Evolutionary conservation across 1,140 invertebrate genomes (phyloP), one percentile per base, ranked within the genome.

Genomic region (Chymomyza costata): DNA sequence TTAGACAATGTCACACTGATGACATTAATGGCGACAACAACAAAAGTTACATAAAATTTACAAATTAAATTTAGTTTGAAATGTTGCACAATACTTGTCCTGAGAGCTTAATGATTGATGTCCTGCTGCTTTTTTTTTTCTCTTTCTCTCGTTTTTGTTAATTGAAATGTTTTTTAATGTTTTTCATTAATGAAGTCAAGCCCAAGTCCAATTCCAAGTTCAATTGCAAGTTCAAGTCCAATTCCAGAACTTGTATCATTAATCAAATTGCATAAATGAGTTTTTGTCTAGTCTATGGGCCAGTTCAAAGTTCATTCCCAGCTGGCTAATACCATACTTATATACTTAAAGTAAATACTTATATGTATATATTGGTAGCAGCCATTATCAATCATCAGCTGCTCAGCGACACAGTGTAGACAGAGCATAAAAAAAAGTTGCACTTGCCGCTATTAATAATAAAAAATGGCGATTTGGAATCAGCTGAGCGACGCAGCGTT

Each of bases 221-320:
- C 21, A 5, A 3, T 25, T 25, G 21, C 3, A 25, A 25, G 2
- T n/a, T n/a, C n/a, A n/a, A n/a, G n/a, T n/a, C n/a, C n/a, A 37
- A 30, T 57, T 15, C 21, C n/a, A n/a, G 21, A 25, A 25, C 32
- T 14, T 10, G 50, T 7, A 16, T 52, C 71, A 78, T 76, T 76
- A 78, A 76, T 70, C 71, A 76, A 39, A 35, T 32, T 59, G 19
- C 44, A 25, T 78, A 59, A 71, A 78, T 64, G 64, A 64, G 60
- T 45, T 35, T 45, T 11, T 17, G 10, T 43, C 49, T 11, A 46
- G 37, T 43, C 31, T 53, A 47, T 58, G 37, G 32, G 28, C 34
- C 6, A 13, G 25, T 31, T 21, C 18, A 16, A 19, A 44, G 45
- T 44, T 17, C 21, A 40, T 25, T 25, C 3, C 8, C 21, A 25